These are phyloP conservation scores for Cheilosia variabilis DNA, from an alignment of 2,888 invertebrate species.

Conservation along the genomic window DNA sequence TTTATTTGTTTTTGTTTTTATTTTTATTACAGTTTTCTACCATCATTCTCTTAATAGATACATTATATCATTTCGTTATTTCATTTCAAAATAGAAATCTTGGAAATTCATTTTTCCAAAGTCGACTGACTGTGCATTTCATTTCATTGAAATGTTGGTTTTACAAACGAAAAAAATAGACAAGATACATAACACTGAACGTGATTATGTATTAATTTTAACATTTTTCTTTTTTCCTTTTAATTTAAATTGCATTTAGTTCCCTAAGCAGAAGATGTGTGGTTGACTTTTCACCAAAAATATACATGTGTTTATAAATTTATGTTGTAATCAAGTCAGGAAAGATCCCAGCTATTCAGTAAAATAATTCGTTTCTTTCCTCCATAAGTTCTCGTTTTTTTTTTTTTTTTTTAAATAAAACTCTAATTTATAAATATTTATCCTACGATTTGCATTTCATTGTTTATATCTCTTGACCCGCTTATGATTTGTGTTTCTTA, in stretches of 20 bases:
- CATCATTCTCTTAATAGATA: slow-evolving; percentile 47
- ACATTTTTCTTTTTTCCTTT: slow-evolving; percentile 7
- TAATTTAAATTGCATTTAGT: slow-evolving; percentile 60
- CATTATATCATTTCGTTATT: slow-evolving; percentile 30
- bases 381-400: neutral
- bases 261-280: slow-evolving; percentile 51
- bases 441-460: slow-evolving; percentile 61
- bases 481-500: slow-evolving; percentile 22
- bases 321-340: slow-evolving; percentile 47
- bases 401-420: slow-evolving; percentile 30
- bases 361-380: slow-evolving; percentile 36
- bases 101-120: slow-evolving; percentile 51
- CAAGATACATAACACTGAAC: slow-evolving; percentile 35
- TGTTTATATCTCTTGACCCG: slow-evolving; percentile 40
- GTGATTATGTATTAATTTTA: slow-evolving; percentile 27
- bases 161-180: slow-evolving; percentile 17
- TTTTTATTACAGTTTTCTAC: slow-evolving; percentile 55
- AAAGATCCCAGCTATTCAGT: slow-evolving; percentile 45
- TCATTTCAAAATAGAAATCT: slow-evolving; percentile 41
- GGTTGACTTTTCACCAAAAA: slow-evolving; percentile 49
- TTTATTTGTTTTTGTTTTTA: slow-evolving; percentile 2
- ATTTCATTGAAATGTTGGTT: slow-evolving; percentile 29
- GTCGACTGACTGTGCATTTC: slow-evolving; percentile 48
- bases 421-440: slow-evolving; percentile 58
- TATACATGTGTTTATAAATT: slow-evolving; percentile 23